Conservation (phyloP, 2,797 vertebrate genomes). For the Acanthurus leucopareius region DNA sequence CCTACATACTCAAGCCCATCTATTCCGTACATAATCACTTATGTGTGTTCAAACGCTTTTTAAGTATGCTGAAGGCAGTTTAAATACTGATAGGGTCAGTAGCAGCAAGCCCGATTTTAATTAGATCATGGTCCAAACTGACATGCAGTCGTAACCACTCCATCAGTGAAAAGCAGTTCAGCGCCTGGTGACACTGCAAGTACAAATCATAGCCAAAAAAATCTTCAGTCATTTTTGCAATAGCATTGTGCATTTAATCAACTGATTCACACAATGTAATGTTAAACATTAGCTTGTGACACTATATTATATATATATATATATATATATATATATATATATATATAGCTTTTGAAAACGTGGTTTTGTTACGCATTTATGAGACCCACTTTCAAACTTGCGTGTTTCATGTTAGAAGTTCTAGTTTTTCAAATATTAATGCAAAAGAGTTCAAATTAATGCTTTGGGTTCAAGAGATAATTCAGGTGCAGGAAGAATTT, state of each 20-base stretch:
- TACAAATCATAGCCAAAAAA: constrained; percentile 35
- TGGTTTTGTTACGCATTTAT: neutral
- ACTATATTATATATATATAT: too few relatives aligned
- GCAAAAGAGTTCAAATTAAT: constrained; percentile 28
- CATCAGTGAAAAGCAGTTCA: neutral
- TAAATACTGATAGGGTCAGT: constrained; percentile 69
- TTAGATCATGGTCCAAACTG: constrained; percentile 15
- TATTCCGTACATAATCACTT: constrained; percentile 55
- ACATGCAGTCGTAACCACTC: constrained; percentile 15
- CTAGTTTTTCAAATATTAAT: neutral
- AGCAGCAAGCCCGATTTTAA: constrained; percentile 37
- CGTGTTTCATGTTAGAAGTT: constrained; percentile 4
- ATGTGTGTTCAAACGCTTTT: constrained; percentile 11
- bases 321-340: too few relatives aligned
- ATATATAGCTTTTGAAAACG: constrained; percentile 25
- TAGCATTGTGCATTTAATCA: constrained; percentile 1
- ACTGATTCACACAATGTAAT: neutral
- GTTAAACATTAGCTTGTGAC: neutral
- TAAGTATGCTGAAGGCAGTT: constrained; percentile 15
- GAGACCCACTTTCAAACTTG: constrained; percentile 10
- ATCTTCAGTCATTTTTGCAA: neutral
- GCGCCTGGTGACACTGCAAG: neutral
- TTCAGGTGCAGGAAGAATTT: constrained; percentile 31
- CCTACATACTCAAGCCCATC: constrained; percentile 61
- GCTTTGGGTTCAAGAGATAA: neutral